Evolutionary conservation across 1,140 invertebrate genomes (phyloP).

Genomic region (Hesperophylax magnus): DNA sequence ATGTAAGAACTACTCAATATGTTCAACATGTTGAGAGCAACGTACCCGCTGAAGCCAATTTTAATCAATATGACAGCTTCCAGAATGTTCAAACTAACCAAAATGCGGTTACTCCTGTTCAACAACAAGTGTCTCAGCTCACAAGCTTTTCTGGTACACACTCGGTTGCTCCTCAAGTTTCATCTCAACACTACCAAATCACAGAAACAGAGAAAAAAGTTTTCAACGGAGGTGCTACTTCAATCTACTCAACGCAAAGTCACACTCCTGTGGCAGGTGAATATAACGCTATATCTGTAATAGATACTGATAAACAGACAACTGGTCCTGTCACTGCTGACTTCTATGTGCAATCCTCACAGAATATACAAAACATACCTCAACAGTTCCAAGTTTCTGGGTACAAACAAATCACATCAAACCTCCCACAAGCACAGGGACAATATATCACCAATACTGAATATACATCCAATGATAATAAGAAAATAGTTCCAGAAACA

Average conservation of each 20-base stretch:
- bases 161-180: constrained; percentile 15
- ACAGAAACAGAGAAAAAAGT: constrained; percentile 12
- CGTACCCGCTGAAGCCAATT: neutral
- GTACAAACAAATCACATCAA: neutral
- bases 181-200: neutral
- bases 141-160: neutral
- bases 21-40: constrained; percentile 32
- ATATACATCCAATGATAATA: neutral
- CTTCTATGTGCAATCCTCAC: constrained; percentile 1
- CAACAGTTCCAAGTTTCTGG: neutral
- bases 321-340: neutral
- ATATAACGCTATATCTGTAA: neutral
- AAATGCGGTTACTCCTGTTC: neutral
- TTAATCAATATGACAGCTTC: neutral
- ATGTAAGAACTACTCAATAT: constrained; percentile 5
- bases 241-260: neutral
- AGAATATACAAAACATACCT: constrained; percentile 10
- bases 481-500: neutral
- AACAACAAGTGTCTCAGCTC: constrained; percentile 21
- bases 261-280: neutral
- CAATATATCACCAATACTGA: constrained; percentile 7
- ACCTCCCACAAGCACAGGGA: constrained; percentile 16
- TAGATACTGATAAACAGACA: constrained; percentile 1
- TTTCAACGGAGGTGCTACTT: neutral
- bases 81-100: constrained; percentile 21